phyloP scores from a whole-genome alignment of 2,113 vertebrate genomes.

The Sinocyclocheilus grahami region DNA sequence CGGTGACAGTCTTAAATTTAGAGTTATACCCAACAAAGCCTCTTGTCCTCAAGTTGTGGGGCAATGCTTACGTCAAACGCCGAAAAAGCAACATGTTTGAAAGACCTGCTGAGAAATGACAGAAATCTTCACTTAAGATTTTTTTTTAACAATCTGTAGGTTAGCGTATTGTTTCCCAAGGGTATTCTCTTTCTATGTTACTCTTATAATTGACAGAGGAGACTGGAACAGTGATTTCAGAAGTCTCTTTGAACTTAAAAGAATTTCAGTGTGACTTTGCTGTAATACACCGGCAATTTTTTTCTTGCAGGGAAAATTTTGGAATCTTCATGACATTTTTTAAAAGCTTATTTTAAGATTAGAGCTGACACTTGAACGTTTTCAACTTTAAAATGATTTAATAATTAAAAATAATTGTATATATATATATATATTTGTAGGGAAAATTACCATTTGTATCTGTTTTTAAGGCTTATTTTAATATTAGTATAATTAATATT shows the following conservation, averaged over 20 bases:
- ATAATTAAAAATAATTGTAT: no score
- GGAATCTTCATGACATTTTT: no score
- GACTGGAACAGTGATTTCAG: not conserved
- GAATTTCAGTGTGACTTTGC: not conserved
- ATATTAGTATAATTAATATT: no score
- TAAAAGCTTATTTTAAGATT: no score
- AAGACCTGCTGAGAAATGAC: not conserved
- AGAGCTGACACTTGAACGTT: no score
- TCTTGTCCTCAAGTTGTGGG: slow-evolving; percentile 3
- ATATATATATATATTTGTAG: no score
- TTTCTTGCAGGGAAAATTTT: no score
- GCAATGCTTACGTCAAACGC: slow-evolving; percentile 10
- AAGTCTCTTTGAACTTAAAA: not conserved
- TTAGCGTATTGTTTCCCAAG: not conserved
- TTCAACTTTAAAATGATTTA: no score
- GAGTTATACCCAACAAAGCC: slow-evolving; percentile 37
- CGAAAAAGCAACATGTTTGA: not conserved
- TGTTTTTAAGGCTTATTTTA: no score
- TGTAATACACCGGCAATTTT: not conserved
- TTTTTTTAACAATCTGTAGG: not conserved
- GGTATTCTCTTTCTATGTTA: not conserved
- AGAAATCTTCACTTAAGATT: not conserved
- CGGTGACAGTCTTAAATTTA: slow-evolving; percentile 49
- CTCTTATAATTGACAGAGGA: not conserved
- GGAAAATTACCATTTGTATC: no score